Conservation (phyloP, 2,888 invertebrate species). For the Eumacrocentrus americanus region DNA sequence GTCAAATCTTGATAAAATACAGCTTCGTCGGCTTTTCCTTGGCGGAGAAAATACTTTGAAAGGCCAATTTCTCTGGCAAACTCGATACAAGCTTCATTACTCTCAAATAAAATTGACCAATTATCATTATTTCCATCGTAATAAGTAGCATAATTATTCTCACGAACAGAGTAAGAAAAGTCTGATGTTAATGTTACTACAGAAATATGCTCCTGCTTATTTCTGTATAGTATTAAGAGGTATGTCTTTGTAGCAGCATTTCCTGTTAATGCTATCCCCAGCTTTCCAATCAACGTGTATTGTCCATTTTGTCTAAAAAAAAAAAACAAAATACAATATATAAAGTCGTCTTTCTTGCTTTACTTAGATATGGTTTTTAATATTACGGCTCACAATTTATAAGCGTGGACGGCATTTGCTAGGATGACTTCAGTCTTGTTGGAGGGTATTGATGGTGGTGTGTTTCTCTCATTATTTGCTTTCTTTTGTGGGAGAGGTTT, state of each 20-base stretch:
- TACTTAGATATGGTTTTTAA: constrained; percentile 6
- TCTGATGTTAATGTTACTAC: constrained; percentile 45
- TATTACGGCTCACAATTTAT: constrained; percentile 47
- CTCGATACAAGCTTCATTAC: constrained; percentile 46
- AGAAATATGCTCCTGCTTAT: constrained; percentile 52
- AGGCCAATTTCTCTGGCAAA: constrained; percentile 54
- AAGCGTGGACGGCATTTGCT: constrained; percentile 51
- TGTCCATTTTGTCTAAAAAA: constrained; percentile 49
- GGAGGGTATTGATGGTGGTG: constrained; percentile 27
- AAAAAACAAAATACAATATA: background rate
- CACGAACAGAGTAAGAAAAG: constrained; percentile 50
- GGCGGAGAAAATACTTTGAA: constrained; percentile 45
- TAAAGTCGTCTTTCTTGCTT: too few relatives aligned
- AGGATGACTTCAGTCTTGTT: constrained; percentile 48
- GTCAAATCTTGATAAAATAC: constrained; percentile 49
- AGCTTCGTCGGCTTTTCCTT: constrained; percentile 40
- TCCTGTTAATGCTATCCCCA: constrained; percentile 55
- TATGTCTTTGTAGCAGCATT: constrained; percentile 46
- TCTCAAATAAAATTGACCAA: constrained; percentile 66
- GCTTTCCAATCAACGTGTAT: constrained; percentile 52
- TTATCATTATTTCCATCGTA: constrained; percentile 64
- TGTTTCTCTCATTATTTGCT: constrained; percentile 26
- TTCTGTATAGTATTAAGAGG: constrained; percentile 56
- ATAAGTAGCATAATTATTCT: constrained; percentile 53
- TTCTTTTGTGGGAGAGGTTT: constrained; percentile 38